Conservation (phyloP, 2,113 vertebrate species). For the Myanophis thanlyinensis region DNA sequence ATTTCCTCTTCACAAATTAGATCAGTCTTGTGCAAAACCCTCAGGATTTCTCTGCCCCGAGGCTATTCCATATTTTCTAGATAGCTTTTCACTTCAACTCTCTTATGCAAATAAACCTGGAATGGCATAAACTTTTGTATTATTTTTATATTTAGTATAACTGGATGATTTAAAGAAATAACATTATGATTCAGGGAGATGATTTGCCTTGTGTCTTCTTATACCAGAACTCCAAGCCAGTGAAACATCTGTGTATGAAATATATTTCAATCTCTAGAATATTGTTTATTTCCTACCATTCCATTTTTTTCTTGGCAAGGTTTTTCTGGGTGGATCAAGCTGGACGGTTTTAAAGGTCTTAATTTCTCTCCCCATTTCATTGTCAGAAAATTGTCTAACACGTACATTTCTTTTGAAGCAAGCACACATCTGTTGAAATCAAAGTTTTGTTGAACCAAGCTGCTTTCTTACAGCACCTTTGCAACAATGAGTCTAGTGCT, state of each 20-base stretch:
- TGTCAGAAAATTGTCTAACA: constrained; percentile 11
- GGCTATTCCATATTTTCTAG: background rate
- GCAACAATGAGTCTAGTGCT: background rate
- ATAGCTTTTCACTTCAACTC: background rate
- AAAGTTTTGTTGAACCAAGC: background rate
- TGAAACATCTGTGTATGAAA: constrained; percentile 13
- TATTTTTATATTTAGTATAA: background rate
- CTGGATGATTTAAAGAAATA: background rate
- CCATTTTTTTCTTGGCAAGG: constrained; percentile 2
- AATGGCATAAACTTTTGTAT: background rate
- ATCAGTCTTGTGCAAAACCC: background rate
- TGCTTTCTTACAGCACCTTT: constrained; percentile 14
- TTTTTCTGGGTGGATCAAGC: background rate
- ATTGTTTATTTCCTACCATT: constrained; percentile 46
- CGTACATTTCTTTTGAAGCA: background rate
- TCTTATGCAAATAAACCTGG: background rate
- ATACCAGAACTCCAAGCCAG: constrained; percentile 38
- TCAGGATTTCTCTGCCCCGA: background rate
- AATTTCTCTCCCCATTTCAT: background rate
- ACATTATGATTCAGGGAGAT: background rate
- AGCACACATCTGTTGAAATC: background rate
- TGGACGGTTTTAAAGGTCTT: background rate
- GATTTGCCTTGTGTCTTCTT: constrained; percentile 28
- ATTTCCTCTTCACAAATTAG: background rate
- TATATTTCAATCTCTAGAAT: constrained; percentile 53